Conservation (phyloP, 2,113 vertebrate species). For the Nettapus auritus region DNA sequence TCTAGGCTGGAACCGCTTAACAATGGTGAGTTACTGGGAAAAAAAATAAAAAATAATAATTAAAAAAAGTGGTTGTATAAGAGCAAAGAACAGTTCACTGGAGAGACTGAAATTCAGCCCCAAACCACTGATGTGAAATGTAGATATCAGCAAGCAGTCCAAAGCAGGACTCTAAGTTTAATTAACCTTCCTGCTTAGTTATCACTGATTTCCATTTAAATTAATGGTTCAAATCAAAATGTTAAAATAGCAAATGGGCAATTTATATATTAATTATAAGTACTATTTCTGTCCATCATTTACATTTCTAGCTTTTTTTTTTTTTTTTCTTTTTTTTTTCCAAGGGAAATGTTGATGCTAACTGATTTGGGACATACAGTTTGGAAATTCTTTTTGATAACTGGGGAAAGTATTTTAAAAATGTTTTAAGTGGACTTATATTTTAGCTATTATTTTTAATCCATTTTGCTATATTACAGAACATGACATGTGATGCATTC, state of each 20-base stretch:
- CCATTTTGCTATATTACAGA: not conserved
- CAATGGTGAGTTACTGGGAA: not conserved
- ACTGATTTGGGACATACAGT: not conserved
- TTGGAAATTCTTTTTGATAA: not conserved
- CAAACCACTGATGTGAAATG: not conserved
- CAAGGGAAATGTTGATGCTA: not conserved
- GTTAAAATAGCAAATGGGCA: not conserved
- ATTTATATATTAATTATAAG: not conserved
- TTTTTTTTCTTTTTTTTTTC: rapidly evolving
- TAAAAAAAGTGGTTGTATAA: not conserved
- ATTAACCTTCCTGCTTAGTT: not conserved
- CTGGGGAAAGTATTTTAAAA: not conserved
- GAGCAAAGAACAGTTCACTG: not conserved
- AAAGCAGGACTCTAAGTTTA: not conserved
- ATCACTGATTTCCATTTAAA: not conserved
- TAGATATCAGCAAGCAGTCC: not conserved
- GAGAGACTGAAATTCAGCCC: not conserved
- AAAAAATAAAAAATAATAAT: too few species aligned
- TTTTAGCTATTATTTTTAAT: not conserved
- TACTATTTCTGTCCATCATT: not conserved
- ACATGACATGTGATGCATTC: not conserved
- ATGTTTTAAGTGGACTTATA: not conserved
- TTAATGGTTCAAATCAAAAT: not conserved
- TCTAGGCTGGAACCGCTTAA: not conserved
- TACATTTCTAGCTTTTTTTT: not conserved